Conservation (phyloP, 37 sponge, comb jelly and placozoan genomes). For the Chondrosia reniformis region DNA sequence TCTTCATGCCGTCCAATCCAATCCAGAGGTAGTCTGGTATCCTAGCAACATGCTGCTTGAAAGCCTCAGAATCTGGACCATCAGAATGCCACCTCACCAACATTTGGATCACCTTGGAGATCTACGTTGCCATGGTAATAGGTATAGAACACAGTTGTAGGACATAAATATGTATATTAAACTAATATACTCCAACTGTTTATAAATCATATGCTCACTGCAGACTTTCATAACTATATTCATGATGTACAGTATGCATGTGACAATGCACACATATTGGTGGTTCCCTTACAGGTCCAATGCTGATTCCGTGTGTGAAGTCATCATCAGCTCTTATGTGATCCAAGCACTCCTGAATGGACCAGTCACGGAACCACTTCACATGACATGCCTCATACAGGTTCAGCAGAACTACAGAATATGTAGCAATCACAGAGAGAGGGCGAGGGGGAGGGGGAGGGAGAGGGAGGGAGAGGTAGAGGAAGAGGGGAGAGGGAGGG, state of each 20-base stretch:
- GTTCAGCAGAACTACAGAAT: slow-evolving; percentile 43
- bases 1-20: slow-evolving; percentile 85
- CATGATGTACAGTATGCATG: too few relatives aligned
- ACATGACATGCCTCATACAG: slow-evolving; percentile 57
- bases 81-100: slow-evolving; percentile 78
- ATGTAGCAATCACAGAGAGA: not conserved
- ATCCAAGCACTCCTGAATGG: slow-evolving; percentile 59
- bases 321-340: slow-evolving; percentile 80
- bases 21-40: slow-evolving; percentile 91
- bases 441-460: too few relatives aligned
- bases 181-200: too few relatives aligned
- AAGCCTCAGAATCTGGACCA: slow-evolving; percentile 66
- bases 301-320: slow-evolving; percentile 83
- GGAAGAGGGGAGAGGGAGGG: not conserved
- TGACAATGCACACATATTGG: too few relatives aligned
- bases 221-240: too few relatives aligned
- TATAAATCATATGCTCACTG: too few relatives aligned
- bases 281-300: slow-evolving; percentile 79
- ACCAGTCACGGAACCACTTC: slow-evolving; percentile 43
- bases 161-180: not conserved
- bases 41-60: slow-evolving; percentile 69
- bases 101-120: slow-evolving; percentile 89
- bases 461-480: not conserved
- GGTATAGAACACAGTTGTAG: not conserved
- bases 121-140: slow-evolving; percentile 23